Conservation (phyloP, 2,888 invertebrate species). For the Parapristionchus giblindavisi region DNA sequence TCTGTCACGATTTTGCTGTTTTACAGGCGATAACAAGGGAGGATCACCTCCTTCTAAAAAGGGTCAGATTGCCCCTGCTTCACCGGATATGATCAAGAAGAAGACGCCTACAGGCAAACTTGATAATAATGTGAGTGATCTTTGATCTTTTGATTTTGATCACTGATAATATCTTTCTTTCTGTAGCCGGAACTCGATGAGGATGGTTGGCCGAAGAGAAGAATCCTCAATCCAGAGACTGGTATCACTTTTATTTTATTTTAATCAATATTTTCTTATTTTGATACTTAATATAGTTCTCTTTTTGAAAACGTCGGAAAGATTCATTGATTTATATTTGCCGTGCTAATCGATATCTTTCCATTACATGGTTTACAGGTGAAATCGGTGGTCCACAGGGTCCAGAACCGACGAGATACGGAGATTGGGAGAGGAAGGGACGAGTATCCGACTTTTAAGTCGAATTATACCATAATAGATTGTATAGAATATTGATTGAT, state of each 20-base stretch:
- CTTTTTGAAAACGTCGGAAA: no score
- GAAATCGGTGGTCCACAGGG: conserved; percentile 88
- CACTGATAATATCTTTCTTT: background rate
- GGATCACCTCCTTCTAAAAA: background rate
- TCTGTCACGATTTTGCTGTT: no score
- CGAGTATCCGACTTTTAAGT: conserved; percentile 90
- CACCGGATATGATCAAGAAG: conserved; percentile 45
- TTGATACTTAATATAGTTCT: no score
- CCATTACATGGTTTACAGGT: conserved; percentile 41
- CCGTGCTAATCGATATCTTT: no score
- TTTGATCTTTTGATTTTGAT: background rate
- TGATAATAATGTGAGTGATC: conserved; percentile 38
- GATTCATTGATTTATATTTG: no score
- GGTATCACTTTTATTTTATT: no score
- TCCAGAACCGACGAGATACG: conserved; percentile 97
- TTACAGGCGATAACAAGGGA: no score
- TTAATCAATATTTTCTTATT: background rate
- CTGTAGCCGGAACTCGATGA: conserved; percentile 39
- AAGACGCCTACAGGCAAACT: conserved; percentile 57
- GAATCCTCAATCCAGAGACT: conserved; percentile 46
- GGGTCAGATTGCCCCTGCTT: conserved; percentile 33
- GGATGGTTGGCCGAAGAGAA: conserved; percentile 40
- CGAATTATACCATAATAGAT: no score
- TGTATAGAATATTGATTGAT: no score
- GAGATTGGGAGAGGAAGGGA: conserved; percentile 99